Evolutionary conservation across 2,888 invertebrate species (phyloP), one percentile per base, ranked within the genome.

Genomic region (Seira ritae): DNA sequence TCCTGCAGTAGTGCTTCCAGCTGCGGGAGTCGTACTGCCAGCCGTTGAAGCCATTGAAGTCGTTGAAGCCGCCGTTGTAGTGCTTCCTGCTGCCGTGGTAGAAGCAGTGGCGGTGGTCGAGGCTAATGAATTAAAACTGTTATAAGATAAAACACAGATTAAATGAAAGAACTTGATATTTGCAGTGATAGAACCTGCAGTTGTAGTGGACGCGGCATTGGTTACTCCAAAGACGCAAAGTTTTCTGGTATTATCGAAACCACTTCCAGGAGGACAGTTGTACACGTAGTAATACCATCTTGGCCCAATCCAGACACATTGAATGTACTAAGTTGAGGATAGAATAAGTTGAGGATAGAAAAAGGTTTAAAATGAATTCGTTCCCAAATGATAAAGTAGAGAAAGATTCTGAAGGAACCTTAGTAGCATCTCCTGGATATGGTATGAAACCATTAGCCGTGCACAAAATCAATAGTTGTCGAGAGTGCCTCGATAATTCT

Each of bases 271-370:
- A 2, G 83, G 78, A 62, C 83, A 83, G 20, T 60, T 78, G 24
- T 74, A 78, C 1, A 83, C 66, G 70, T 78, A 83, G 37, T 78
- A 78, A 42, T 83, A 83, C 73, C 74, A 78, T 3, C 67, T 50
- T 31, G 72, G 60, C 46, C 83, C 65, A 17, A 83, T 46, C 22
- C 68, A 50, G 4, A 83, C 24, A 20, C 83, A 83, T 37, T 68
- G 73, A 19, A 68, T 62, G 31, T 83, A 83, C 83, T 79, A 68
- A 4, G 31, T 15, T 23, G 8, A n/a, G n/a, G n/a, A n/a, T n/a
- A n/a, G n/a, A n/a, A n/a, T n/a, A 42, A 70, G 0, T 31, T n/a
- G 19, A 2, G 37, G 19, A 19, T 19, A 24, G 8, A 24, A 1
- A 60, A 46, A 20, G 10, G 22, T 15, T 55, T 20, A 17, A 24